These are phyloP conservation scores for Petrocephalus schoutedeni DNA, from an alignment of 2,797 vertebrate species.

Conservation along the genomic window DNA sequence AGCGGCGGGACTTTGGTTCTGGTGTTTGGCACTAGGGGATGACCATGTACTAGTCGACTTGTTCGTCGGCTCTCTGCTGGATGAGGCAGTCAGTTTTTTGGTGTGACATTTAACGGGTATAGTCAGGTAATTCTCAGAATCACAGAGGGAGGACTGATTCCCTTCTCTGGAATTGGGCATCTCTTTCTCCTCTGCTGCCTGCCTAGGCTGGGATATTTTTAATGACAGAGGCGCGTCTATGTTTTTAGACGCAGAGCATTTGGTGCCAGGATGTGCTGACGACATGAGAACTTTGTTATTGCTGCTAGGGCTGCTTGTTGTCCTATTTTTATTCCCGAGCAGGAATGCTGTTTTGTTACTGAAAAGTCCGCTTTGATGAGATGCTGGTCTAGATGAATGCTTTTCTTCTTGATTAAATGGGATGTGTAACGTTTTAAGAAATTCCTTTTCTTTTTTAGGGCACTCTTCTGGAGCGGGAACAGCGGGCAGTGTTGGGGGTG, in stretches of 20 bases:
- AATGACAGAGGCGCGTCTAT: conserved; percentile 48
- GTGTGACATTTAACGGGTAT: conserved; percentile 67
- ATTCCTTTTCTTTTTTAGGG: conserved; percentile 33
- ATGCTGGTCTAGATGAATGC: conserved; percentile 38
- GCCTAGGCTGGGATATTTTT: conserved; percentile 55
- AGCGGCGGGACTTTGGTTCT: background rate
- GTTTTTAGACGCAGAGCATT: conserved; percentile 37
- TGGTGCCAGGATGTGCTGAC: conserved; percentile 40
- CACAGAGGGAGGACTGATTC: conserved; percentile 39
- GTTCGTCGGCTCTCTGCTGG: conserved; percentile 32
- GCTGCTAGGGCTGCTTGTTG: conserved; percentile 43
- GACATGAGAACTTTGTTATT: conserved; percentile 32
- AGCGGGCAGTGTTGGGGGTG: conserved; percentile 34
- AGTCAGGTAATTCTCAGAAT: conserved; percentile 81
- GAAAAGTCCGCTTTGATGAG: conserved; percentile 47
- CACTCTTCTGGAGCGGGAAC: conserved; percentile 27
- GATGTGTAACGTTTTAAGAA: conserved; percentile 48
- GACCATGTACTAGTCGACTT: conserved; percentile 22
- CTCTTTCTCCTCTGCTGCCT: conserved; percentile 40
- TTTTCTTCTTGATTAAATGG: conserved; percentile 40
- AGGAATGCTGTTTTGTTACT: conserved; percentile 58
- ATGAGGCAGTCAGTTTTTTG: conserved; percentile 30
- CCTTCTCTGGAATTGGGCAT: conserved; percentile 39
- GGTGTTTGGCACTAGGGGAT: conserved; percentile 18
- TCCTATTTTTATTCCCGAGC: conserved; percentile 47